These are phyloP conservation scores for Sminthurinus aureus DNA, from an alignment of 2,888 invertebrate species.

Conservation along the genomic window DNA sequence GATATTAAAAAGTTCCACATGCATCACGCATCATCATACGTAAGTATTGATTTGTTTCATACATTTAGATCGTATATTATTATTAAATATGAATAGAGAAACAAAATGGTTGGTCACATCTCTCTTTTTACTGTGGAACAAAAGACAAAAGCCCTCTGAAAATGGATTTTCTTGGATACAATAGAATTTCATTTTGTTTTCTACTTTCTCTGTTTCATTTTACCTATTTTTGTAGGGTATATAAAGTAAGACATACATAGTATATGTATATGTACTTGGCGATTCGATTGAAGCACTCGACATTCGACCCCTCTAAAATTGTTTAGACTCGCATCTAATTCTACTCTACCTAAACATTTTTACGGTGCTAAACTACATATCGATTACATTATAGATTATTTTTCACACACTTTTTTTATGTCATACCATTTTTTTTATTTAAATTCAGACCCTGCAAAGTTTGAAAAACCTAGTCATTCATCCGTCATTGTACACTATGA, in stretches of 20 bases:
- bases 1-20: not conserved
- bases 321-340: not conserved
- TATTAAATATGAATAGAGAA: too few species aligned
- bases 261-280: too few species aligned
- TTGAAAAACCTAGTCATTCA: not conserved
- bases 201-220: not conserved
- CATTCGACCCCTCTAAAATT: not conserved
- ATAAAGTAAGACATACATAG: too few species aligned
- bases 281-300: not conserved
- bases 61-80: too few species aligned
- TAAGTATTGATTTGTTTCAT: too few species aligned
- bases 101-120: too few species aligned
- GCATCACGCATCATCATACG: not conserved
- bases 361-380: not conserved
- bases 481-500: not conserved
- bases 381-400: not conserved
- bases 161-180: not conserved
- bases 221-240: too few species aligned
- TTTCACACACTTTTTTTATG: not conserved
- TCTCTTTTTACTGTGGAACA: not conserved
- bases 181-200: not conserved
- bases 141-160: not conserved
- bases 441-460: conserved; percentile 16
- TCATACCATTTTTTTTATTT: not conserved
- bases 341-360: not conserved